Percentiles rank a stretch among this genome's conserved stretches.
Evolutionary conservation across 1,140 invertebrate species (phyloP).

Genomic region (Papilio machaon): DNA sequence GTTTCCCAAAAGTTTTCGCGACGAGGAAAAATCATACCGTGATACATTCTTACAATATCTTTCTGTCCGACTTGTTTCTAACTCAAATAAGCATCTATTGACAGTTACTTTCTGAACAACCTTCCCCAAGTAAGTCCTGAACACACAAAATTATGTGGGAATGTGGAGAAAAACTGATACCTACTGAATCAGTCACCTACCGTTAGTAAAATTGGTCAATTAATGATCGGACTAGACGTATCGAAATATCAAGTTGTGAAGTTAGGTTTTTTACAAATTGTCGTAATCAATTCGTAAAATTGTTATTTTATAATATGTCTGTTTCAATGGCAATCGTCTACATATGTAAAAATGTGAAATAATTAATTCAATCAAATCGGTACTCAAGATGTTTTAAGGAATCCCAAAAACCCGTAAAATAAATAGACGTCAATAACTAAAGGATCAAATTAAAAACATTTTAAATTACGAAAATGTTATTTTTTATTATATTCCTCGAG

Average conservation of each 20-base stretch:
- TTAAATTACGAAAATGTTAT: not conserved
- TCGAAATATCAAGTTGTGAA: too few relatives aligned
- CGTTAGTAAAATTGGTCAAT: not conserved
- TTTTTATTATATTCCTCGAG: not conserved
- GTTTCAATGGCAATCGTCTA: not conserved
- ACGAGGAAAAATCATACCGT: conserved; percentile 9
- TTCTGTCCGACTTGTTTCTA: conserved; percentile 12
- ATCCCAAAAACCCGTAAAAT: not conserved
- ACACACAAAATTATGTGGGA: conserved; percentile 8
- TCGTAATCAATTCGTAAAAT: not conserved
- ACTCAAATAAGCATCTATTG: conserved; percentile 27
- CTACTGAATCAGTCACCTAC: not conserved
- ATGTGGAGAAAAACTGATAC: not conserved
- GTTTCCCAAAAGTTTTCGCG: conserved; percentile 8
- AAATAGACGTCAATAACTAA: not conserved
- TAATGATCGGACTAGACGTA: not conserved
- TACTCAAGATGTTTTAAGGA: not conserved
- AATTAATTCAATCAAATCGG: not conserved
- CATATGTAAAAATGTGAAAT: not conserved
- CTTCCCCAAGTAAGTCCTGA: not conserved
- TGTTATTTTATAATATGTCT: not conserved
- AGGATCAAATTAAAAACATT: not conserved
- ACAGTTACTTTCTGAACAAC: conserved; percentile 6
- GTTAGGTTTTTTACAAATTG: not conserved
- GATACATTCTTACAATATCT: conserved; percentile 13